Evolutionary conservation across 2,888 invertebrate genomes (phyloP), one percentile per base, ranked within the genome.

Genomic region (Clivina fossor): DNA sequence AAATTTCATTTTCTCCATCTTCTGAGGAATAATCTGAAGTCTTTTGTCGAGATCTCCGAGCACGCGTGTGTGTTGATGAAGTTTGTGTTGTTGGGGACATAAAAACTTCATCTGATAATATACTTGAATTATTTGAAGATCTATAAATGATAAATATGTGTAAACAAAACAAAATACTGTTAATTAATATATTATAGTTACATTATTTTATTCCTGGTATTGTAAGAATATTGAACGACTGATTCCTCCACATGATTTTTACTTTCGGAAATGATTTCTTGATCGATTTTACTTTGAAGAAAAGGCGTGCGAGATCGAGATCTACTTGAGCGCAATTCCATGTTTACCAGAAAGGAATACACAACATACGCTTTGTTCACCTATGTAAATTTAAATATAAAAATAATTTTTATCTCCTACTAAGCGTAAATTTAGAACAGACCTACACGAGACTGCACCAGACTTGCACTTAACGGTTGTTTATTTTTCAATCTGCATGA

Each of bases 291-390:
- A 53, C 80, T 80, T 61, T 78, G 75, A 63, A 80, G 70, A 68
- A 83, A 83, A 60, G 86, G 85, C 65, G 86, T 85, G 68, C 81
- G 83, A 28, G 86, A 86, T 64, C 85, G 80, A 65, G 85, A 85
- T 75, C 85, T 80, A 53, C 66, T 69, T 71, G 83, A 81, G 73
- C 85, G 76, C 69, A 84, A 78, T 73, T 80, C 72, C 72, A 73
- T 73, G 32, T 40, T 59, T 55, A 46, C 33, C n/a, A 24, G 43
- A 26, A 44, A 22, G 16, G 37, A 43, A 58, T 48, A 7, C 22
- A 43, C 30, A 56, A 58, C 53, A 35, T 43, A 33, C 33, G 33
- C 22, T 47, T 47, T 47, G 47, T 47, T 53, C 44, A 35, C 44
- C 37, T 24, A 53, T 44, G 11, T 37, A n/a, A 8, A 30, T 35